A percentile compares a stretch with the other conserved stretches of the same genome.
phyloP scores from a whole-genome alignment of 2,797 vertebrate species.

The Cheracebus regulus region DNA sequence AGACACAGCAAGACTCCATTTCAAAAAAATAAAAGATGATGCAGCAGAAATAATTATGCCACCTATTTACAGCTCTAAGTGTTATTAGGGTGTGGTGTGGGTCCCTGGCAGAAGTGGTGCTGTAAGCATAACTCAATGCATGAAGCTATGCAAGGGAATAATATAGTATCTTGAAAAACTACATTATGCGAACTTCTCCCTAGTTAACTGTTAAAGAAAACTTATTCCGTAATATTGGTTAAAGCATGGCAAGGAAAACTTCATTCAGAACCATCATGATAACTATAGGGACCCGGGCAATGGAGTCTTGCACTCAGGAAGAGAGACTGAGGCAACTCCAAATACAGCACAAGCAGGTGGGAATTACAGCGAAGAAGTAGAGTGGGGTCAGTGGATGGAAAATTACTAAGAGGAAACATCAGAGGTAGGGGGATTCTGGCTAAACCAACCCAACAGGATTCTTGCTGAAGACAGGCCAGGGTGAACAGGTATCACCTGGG shows the following conservation, averaged over 20 bases:
- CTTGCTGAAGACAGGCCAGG: not conserved
- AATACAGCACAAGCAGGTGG: not conserved
- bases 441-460: not conserved
- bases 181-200: not conserved
- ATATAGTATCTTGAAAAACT: not conserved
- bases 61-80: not conserved
- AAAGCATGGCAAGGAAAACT: not conserved
- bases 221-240: not conserved
- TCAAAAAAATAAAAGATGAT: not conserved
- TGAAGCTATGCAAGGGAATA: not conserved
- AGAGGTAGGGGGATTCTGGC: not conserved
- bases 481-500: not conserved
- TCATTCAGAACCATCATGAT: too few species aligned
- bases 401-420: not conserved
- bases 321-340: not conserved
- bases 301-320: not conserved
- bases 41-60: not conserved
- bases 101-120: too few species aligned
- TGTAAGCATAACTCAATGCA: not conserved
- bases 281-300: not conserved
- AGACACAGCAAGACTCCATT: too few species aligned
- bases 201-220: not conserved
- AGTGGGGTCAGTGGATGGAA: not conserved
- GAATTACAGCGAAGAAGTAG: too few species aligned
- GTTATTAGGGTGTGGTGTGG: not conserved